These are phyloP conservation scores for Origma solitaria DNA, from an alignment of 2,113 vertebrate species.

Conservation along the genomic window DNA sequence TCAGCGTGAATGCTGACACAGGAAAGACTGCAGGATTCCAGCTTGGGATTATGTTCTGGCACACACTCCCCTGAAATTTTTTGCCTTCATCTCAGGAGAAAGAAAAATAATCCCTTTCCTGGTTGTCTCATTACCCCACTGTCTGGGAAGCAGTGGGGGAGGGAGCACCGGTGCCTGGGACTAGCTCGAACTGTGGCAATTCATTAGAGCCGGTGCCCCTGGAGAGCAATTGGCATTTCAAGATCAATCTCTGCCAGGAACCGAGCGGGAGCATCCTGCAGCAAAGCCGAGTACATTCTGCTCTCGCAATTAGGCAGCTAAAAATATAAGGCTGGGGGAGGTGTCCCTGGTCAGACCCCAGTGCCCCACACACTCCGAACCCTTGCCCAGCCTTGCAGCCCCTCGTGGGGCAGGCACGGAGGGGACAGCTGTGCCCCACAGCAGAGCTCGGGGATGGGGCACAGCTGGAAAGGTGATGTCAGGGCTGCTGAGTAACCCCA, in stretches of 20 bases:
- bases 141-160: neutral
- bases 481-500: neutral
- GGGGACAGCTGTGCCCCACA: accelerated
- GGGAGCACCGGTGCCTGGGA: neutral
- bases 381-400: neutral
- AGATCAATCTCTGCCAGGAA: slow-evolving; percentile 63
- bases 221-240: slow-evolving; percentile 64
- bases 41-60: neutral
- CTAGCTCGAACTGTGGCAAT: neutral
- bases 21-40: neutral
- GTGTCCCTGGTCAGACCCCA: neutral
- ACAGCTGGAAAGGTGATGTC: neutral
- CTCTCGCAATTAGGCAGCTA: slow-evolving; percentile 44
- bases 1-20: neutral
- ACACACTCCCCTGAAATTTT: neutral
- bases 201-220: slow-evolving; percentile 36
- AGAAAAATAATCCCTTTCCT: neutral
- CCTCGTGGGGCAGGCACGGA: neutral
- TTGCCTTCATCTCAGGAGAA: neutral
- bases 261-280: slow-evolving; percentile 38
- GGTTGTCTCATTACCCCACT: neutral
- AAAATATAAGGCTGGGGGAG: slow-evolving; percentile 28
- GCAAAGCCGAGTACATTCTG: slow-evolving; percentile 45
- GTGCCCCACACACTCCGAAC: accelerated
- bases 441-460: neutral